Percentiles rank a stretch among this genome's conserved stretches.
These are phyloP conservation scores for Anthopleura xanthogrammica DNA, from an alignment of 92 coral and sea anemone genomes.

Conservation along the genomic window DNA sequence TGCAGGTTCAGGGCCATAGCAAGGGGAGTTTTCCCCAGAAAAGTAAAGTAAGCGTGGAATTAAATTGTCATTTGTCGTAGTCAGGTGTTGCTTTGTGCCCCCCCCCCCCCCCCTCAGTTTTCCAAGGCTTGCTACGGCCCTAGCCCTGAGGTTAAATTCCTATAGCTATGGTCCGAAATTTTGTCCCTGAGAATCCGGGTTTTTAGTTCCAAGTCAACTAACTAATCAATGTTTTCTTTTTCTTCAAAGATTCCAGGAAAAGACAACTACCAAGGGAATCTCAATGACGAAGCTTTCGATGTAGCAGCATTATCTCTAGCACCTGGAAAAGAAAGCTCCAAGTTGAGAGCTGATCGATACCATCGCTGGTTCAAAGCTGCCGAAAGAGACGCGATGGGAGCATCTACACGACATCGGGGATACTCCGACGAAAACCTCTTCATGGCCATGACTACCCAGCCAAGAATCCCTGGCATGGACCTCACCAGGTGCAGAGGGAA, in stretches of 20 bases:
- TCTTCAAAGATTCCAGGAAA: constrained; percentile 58
- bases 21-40: no score
- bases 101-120: no score
- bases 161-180: no score
- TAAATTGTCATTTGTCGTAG: no score
- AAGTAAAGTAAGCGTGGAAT: no score
- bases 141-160: no score
- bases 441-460: constrained; percentile 74
- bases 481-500: not conserved
- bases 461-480: constrained; percentile 58
- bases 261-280: constrained; percentile 62
- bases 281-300: constrained; percentile 54
- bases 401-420: constrained; percentile 57
- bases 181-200: no score
- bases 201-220: not conserved
- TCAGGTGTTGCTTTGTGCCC: no score
- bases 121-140: no score
- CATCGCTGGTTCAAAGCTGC: constrained; percentile 63
- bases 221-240: not conserved
- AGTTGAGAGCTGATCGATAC: constrained; percentile 52
- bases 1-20: no score
- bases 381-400: constrained; percentile 61
- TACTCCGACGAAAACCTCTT: constrained; percentile 65
- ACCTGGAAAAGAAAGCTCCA: constrained; percentile 23
- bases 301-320: constrained; percentile 38